Evolutionary conservation across 2,888 invertebrate genomes (phyloP).

Genomic region (Sinohyriopsis cumingii): DNA sequence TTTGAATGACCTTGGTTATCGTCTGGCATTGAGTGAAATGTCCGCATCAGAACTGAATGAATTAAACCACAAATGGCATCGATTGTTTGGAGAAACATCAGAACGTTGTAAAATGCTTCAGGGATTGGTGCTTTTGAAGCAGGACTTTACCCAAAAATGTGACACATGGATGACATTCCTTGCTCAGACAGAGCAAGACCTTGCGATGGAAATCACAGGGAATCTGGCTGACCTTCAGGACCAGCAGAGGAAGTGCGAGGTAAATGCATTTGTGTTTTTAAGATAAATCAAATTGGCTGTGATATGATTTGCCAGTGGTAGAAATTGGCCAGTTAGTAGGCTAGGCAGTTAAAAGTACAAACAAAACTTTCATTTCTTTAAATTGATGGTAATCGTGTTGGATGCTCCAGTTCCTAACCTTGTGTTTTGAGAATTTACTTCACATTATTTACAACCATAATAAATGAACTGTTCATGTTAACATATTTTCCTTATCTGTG

Average conservation of each 20-base stretch:
- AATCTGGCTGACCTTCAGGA: constrained; percentile 61
- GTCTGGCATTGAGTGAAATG: constrained; percentile 58
- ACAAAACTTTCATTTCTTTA: too few relatives aligned
- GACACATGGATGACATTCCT: constrained; percentile 68
- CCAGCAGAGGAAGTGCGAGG: constrained; percentile 66
- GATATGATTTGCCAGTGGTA: too few relatives aligned
- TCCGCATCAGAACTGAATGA: constrained; percentile 56
- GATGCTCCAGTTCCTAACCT: too few relatives aligned
- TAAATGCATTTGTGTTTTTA: constrained; percentile 19
- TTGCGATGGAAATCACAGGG: constrained; percentile 61
- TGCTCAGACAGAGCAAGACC: constrained; percentile 63
- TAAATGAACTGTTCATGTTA: too few relatives aligned
- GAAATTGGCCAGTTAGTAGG: too few relatives aligned
- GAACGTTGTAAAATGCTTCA: constrained; percentile 60
- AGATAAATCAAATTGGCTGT: too few relatives aligned
- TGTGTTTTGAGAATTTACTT: too few relatives aligned
- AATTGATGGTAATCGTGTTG: too few relatives aligned
- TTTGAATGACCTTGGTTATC: constrained; percentile 66
- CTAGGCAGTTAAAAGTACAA: too few relatives aligned
- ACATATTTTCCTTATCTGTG: too few relatives aligned
- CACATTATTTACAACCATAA: too few relatives aligned
- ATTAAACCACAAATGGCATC: constrained; percentile 65
- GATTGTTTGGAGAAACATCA: constrained; percentile 46
- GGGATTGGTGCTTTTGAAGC: constrained; percentile 58
- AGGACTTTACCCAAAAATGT: constrained; percentile 68